Percentiles rank a stretch among this genome's conserved stretches.
phyloP scores from a whole-genome alignment of 1,140 invertebrate species.

The Nebria ingens region DNA sequence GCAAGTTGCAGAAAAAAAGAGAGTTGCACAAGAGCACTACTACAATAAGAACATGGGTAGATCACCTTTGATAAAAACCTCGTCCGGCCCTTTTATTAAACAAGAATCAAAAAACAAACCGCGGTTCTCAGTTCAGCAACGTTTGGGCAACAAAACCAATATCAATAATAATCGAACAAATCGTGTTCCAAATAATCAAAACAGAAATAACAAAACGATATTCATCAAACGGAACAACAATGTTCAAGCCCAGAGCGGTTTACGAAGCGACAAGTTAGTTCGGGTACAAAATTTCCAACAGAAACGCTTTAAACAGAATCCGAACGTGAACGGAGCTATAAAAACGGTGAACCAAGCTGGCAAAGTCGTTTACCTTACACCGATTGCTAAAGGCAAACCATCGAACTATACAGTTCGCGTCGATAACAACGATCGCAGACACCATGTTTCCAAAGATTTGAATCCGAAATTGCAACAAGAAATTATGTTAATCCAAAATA shows the following conservation, averaged over 20 bases:
- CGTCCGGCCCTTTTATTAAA: background rate
- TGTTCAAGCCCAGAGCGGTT: background rate
- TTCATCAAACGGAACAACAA: background rate
- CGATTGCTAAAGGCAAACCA: background rate
- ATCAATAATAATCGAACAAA: background rate
- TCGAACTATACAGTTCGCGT: background rate
- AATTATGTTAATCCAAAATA: background rate
- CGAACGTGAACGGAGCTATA: background rate
- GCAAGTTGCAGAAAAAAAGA: background rate
- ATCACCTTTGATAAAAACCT: background rate
- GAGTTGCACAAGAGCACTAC: background rate
- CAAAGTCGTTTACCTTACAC: background rate
- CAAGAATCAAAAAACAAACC: background rate
- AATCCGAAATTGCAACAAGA: background rate
- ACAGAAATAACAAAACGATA: background rate
- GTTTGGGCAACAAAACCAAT: background rate
- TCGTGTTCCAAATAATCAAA: background rate
- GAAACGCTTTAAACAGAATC: background rate
- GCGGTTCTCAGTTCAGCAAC: background rate
- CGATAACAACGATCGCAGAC: background rate
- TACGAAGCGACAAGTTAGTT: background rate
- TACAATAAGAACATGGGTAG: background rate
- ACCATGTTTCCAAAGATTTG: background rate
- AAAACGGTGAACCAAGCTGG: background rate
- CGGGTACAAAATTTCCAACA: background rate